Evolutionary conservation across 92 coral and sea anemone species (phyloP).

Genomic region (Porites cylindrica): DNA sequence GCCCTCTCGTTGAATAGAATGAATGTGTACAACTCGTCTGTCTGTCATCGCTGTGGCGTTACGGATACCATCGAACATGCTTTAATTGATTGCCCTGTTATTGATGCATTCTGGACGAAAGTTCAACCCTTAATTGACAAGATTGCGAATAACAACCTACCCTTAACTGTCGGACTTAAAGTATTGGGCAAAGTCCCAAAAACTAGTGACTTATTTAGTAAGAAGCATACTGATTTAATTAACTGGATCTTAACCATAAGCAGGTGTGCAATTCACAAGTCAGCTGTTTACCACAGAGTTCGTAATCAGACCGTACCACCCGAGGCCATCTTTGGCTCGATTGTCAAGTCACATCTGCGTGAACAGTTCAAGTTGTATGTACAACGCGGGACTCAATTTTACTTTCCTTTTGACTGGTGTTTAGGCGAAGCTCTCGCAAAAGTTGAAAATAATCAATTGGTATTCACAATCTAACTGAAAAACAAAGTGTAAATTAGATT

Average conservation of each 20-base stretch:
- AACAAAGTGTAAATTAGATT: too few relatives aligned
- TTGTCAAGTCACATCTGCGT: too few relatives aligned
- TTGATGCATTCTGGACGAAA: not conserved
- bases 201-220: not conserved
- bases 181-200: not conserved
- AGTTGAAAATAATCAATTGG: too few relatives aligned
- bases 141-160: not conserved
- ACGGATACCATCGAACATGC: not conserved
- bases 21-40: not conserved
- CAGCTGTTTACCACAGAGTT: not conserved
- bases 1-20: not conserved
- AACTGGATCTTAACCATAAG: conserved; percentile 7
- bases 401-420: too few relatives aligned
- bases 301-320: too few relatives aligned
- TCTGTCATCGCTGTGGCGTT: not conserved
- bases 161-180: not conserved
- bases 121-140: not conserved
- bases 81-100: not conserved
- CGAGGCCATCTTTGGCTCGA: too few relatives aligned
- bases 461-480: too few relatives aligned
- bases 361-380: too few relatives aligned
- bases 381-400: too few relatives aligned
- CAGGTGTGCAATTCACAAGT: not conserved
- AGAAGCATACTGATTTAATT: not conserved
- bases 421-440: too few relatives aligned